Conservation (phyloP, 2,797 vertebrate genomes). For the Limosa lapponica region DNA sequence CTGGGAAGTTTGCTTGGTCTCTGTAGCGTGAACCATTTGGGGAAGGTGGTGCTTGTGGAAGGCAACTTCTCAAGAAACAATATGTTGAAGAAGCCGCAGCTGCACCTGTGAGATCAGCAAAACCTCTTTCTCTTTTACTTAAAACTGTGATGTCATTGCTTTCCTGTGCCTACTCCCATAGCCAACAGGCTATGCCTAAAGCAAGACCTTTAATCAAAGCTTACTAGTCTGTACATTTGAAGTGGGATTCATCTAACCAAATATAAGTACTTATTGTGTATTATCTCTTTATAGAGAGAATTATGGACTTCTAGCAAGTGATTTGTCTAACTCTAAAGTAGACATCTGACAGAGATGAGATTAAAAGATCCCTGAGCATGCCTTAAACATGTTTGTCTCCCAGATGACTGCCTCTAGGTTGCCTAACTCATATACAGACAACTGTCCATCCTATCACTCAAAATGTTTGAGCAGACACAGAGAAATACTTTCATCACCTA, state of each 20-base stretch:
- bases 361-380: not conserved
- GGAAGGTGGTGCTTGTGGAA: not conserved
- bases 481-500: not conserved
- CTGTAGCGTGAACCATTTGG: not conserved
- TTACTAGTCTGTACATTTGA: not conserved
- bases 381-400: not conserved
- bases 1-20: not conserved
- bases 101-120: not conserved
- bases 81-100: not conserved
- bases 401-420: not conserved
- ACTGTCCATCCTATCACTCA: not conserved
- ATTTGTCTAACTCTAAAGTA: not conserved
- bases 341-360: not conserved
- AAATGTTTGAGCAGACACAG: not conserved
- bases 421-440: not conserved
- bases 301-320: rapidly evolving
- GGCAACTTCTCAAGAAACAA: not conserved
- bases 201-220: not conserved
- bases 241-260: not conserved
- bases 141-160: not conserved
- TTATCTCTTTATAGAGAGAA: not conserved
- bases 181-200: not conserved
- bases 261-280: not conserved
- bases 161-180: not conserved
- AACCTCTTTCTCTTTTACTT: not conserved